Evolutionary conservation across 2,888 invertebrate species (phyloP).

Genomic region (Cephus nigrinus): DNA sequence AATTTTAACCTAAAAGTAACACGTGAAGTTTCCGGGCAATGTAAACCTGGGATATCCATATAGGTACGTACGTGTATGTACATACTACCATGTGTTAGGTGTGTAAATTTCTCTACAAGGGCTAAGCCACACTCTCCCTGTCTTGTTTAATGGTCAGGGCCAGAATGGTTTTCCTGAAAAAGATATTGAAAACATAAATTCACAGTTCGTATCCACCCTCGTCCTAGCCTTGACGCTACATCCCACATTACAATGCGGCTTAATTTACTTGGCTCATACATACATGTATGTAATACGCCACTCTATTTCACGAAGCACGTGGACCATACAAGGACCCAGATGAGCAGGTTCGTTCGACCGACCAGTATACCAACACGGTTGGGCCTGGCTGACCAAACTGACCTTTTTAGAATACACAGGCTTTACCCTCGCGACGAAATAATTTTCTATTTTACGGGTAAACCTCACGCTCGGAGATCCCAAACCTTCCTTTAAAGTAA

Average conservation of each 20-base stretch:
- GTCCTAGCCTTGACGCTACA: constrained; percentile 12
- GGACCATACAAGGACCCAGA: constrained; percentile 2
- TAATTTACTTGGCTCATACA: constrained; percentile 45
- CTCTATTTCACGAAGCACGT: constrained; percentile 16
- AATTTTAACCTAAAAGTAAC: too few relatives aligned
- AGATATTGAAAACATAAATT: constrained; percentile 47
- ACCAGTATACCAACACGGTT: constrained; percentile 6
- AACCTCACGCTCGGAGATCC: not conserved
- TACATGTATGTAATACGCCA: constrained; percentile 44
- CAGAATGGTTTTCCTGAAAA: constrained; percentile 11
- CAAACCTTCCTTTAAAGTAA: not conserved
- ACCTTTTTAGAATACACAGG: not conserved
- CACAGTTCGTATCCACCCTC: constrained; percentile 30
- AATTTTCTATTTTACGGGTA: not conserved
- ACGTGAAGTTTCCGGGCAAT: not conserved
- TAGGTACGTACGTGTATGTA: too few relatives aligned
- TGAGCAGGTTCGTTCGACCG: not conserved
- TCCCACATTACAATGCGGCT: constrained; percentile 30
- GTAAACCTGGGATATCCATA: not conserved
- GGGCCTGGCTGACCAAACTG: not conserved
- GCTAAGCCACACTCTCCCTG: not conserved
- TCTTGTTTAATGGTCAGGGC: constrained; percentile 12
- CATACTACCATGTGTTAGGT: not conserved
- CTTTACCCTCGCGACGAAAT: not conserved
- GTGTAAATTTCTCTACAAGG: not conserved